A percentile compares a stretch with the other conserved stretches of the same genome.
phyloP scores from a whole-genome alignment of 92 coral and sea anemone species.

The Actinostola sp. region DNA sequence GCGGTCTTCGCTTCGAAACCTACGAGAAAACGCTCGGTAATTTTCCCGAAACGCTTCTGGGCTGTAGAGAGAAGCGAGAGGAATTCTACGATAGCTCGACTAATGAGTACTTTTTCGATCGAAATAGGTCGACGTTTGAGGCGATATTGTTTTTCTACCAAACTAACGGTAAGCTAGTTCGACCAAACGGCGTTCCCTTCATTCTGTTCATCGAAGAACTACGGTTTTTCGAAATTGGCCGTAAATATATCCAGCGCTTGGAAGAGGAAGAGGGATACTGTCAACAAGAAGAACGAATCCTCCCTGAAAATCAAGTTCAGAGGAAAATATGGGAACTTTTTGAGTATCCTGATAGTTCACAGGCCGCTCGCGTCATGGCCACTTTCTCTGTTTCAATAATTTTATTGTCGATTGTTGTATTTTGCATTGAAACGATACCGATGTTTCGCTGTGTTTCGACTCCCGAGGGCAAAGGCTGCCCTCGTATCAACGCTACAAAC shows the following conservation, averaged over 20 bases:
- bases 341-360: constrained; percentile 94
- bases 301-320: constrained; percentile 78
- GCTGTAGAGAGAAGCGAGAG: constrained; percentile 75
- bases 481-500: constrained; percentile 6
- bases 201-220: constrained; percentile 85
- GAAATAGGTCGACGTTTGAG: constrained; percentile 97
- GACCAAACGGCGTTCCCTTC: constrained; percentile 92
- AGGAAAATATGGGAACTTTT: constrained; percentile 83
- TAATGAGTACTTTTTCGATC: constrained; percentile 93
- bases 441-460: constrained; percentile 48
- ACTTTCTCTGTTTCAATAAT: constrained; percentile 84
- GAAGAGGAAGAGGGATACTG: constrained; percentile 82
- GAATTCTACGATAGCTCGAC: constrained; percentile 71
- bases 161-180: constrained; percentile 82
- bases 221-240: constrained; percentile 83
- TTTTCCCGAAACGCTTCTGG: constrained; percentile 93
- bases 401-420: constrained; percentile 82
- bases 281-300: constrained; percentile 46
- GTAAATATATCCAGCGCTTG: constrained; percentile 65
- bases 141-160: constrained; percentile 95
- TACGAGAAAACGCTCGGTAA: constrained; percentile 72
- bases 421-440: constrained; percentile 93
- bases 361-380: constrained; percentile 80
- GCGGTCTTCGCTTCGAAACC: constrained; percentile 96
- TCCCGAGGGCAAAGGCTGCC: constrained; percentile 54